These are phyloP conservation scores for Aphaenogaster floridana DNA, from an alignment of 1,140 invertebrate genomes.

Conservation along the genomic window DNA sequence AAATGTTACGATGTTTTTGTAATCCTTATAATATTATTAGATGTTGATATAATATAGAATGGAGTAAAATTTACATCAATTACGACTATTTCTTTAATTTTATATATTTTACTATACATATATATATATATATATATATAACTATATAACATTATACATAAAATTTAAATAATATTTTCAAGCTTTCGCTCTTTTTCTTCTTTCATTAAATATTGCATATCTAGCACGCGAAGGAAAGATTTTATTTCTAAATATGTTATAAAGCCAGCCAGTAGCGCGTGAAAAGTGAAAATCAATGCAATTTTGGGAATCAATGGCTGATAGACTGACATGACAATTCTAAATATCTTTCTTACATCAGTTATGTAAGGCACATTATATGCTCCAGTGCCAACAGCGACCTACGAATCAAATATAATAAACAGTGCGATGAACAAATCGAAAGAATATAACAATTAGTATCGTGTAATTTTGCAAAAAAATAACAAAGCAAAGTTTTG, in stretches of 20 bases:
- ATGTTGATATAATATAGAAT: slow-evolving; percentile 1
- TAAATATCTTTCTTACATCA: slow-evolving; percentile 81
- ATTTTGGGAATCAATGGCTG: slow-evolving; percentile 26
- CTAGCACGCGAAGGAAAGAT: slow-evolving; percentile 4
- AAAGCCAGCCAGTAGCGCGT: slow-evolving; percentile 13
- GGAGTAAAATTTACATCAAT: not conserved
- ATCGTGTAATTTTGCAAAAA: not conserved
- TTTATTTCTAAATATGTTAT: slow-evolving; percentile 28
- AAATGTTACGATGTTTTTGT: not conserved
- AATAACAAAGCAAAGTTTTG: not conserved
- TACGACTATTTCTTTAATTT: not conserved
- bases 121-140: not conserved
- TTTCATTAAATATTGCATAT: not conserved
- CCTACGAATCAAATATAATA: slow-evolving; percentile 81
- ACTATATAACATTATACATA: not conserved
- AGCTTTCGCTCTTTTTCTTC: not conserved
- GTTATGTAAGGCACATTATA: slow-evolving; percentile 83
- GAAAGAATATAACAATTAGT: not conserved
- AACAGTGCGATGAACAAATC: not conserved
- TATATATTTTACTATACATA: slow-evolving; percentile 7
- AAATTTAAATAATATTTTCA: not conserved
- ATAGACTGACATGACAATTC: not conserved
- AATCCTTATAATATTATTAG: slow-evolving; percentile 18
- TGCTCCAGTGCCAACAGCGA: slow-evolving; percentile 83
- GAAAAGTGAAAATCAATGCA: slow-evolving; percentile 14